Percentiles rank a stretch among this genome's conserved stretches.
Conservation (phyloP, 1,140 invertebrate species). For the Nasonia longicornis region DNA sequence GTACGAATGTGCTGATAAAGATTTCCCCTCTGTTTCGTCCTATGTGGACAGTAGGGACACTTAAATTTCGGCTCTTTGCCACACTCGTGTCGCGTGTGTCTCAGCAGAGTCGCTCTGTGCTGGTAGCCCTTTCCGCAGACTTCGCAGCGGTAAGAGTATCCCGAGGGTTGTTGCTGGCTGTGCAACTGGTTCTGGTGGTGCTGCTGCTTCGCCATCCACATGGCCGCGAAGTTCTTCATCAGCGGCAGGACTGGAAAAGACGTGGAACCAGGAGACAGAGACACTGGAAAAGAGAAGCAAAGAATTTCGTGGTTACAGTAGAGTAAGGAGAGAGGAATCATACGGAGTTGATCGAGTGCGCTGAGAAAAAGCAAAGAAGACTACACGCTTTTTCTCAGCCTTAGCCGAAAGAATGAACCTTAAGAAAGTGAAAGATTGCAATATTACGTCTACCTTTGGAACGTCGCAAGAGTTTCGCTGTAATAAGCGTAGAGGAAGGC, state of each 20-base stretch:
- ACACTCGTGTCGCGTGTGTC: constrained; percentile 73
- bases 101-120: constrained; percentile 71
- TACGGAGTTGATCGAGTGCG: not conserved
- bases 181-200: constrained; percentile 62
- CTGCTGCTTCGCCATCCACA: constrained; percentile 62
- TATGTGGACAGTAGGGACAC: constrained; percentile 71
- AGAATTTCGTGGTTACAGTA: not conserved
- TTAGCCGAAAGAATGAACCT: not conserved
- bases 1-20: constrained; percentile 78
- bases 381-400: not conserved
- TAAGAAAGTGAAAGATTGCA: not conserved
- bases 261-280: not conserved
- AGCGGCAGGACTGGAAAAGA: constrained; percentile 39
- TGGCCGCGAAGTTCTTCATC: constrained; percentile 57
- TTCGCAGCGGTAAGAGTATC: constrained; percentile 67
- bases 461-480: not conserved
- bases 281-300: not conserved
- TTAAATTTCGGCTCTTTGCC: constrained; percentile 73
- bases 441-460: not conserved
- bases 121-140: constrained; percentile 73
- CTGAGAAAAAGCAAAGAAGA: not conserved
- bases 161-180: not conserved
- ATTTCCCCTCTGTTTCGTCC: constrained; percentile 70
- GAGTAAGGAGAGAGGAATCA: no score
- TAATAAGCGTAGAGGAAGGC: not conserved